Base-by-base conservation (phyloP, 2,888 invertebrate genomes). In the Drosophila formosana region DNA sequence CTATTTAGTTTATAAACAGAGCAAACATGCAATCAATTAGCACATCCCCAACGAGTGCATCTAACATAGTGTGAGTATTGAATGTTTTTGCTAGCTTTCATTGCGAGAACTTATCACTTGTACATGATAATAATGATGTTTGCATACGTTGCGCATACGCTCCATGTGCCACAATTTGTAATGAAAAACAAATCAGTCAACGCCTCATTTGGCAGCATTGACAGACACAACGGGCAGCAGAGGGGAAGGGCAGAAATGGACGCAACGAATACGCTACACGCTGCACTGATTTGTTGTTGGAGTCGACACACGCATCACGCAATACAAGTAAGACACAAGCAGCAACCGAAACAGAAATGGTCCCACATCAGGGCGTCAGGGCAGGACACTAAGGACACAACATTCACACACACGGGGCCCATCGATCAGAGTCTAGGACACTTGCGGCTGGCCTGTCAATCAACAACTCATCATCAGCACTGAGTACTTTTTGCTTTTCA, bases 111-210 rank as follows among this genome's bases (percentile, higher is more conserved):
- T 32, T 51, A 58, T 58, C 58, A 49, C 49, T 49, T 58, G 9
- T 9, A 39, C 39, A 52, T 11, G 39, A 41, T 51, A 45, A 49
- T 49, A 49, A 23, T 39, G 58, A 49, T 58, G 9, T 41, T 49
- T 49, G 39, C 9, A 18, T 41, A 53, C 39, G 78, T 78, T 72
- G 70, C 77, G 73, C 70, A 69, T 70, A 63, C 70, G 70, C 64
- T 67, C 43, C 53, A 52, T 52, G 34, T 64, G 43, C 47, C 28
- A 23, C 50, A 26, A 52, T 61, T 57, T 50, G 67, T 58, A 71
- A 74, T 74, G 66, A 66, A 82, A 85, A 72, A 64, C 73, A 80
- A 85, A 72, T 82, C 83, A 73, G 69, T 74, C 75, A 80, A 75
- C 72, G 62, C 49, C 52, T 53, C 39, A 58, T 52, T 66, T 66